Conservation (phyloP, 1,140 invertebrate species). For the Drosophila teissieri region DNA sequence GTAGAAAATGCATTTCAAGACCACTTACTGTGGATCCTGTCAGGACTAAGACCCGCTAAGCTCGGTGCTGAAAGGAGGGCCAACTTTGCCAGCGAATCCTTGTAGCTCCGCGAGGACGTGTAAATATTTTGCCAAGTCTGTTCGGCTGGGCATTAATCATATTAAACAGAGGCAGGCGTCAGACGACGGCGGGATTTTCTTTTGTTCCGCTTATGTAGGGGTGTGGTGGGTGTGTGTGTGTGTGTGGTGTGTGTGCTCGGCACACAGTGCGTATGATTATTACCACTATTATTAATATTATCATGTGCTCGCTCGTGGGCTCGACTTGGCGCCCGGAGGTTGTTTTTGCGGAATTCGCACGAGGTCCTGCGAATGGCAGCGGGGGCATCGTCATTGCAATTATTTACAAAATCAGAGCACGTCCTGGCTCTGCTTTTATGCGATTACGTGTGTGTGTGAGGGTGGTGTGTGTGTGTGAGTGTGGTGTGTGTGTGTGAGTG, state of each 20-base stretch:
- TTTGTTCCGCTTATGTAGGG: constrained; percentile 14
- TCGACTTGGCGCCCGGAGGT: constrained; percentile 48
- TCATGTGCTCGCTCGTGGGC: constrained; percentile 60
- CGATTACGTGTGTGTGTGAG: constrained; percentile 48
- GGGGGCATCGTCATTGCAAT: constrained; percentile 72
- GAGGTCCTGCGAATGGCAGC: constrained; percentile 1
- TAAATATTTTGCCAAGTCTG: constrained; percentile 72
- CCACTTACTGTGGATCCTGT: constrained; percentile 20
- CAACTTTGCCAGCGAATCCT: constrained; percentile 6
- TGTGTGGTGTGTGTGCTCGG: constrained; percentile 42
- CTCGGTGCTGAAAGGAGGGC: constrained; percentile 26
- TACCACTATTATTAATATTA: constrained; percentile 83
- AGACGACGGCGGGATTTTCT: constrained; percentile 36
- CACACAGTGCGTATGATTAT: constrained; percentile 82
- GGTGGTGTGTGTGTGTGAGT: constrained; percentile 6
- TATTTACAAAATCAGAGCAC: constrained; percentile 81
- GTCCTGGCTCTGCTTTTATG: constrained; percentile 78
- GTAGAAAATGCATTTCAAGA: constrained; percentile 30
- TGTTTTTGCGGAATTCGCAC: constrained; percentile 28
- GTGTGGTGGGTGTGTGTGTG: not conserved
- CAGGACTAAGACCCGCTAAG: constrained; percentile 45
- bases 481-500: constrained; percentile 21
- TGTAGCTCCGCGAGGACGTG: constrained; percentile 49
- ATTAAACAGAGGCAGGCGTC: constrained; percentile 64
- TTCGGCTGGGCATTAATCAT: constrained; percentile 69